Evolutionary conservation across 2,888 invertebrate species (phyloP).

Genomic region (Tipula confusa): DNA sequence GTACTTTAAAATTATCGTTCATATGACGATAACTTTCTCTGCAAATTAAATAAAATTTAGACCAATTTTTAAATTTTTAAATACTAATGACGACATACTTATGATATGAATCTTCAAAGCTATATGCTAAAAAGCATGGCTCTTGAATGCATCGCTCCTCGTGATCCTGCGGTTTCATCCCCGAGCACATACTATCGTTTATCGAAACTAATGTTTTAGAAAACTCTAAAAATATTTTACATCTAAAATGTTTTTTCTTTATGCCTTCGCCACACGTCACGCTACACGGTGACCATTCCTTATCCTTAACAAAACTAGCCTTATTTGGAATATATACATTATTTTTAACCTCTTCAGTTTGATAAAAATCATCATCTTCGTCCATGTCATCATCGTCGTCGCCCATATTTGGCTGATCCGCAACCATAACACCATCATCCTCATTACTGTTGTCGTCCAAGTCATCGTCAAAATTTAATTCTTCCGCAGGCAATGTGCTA

Average conservation of each 20-base stretch:
- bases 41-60: no score
- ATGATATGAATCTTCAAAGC: conserved; percentile 50
- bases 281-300: conserved; percentile 87
- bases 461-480: background rate
- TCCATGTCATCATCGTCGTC: background rate
- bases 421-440: background rate
- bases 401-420: conserved; percentile 3
- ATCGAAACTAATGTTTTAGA: conserved; percentile 82
- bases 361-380: background rate
- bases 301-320: conserved; percentile 78
- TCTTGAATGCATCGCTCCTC: conserved; percentile 76
- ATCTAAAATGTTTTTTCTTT: conserved; percentile 81
- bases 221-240: conserved; percentile 91
- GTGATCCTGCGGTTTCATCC: conserved; percentile 76
- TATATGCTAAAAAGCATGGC: conserved; percentile 67
- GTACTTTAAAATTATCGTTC: conserved; percentile 57
- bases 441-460: background rate
- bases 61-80: background rate
- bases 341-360: conserved; percentile 20
- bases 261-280: conserved; percentile 87
- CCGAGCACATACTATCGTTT: conserved; percentile 82
- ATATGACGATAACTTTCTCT: conserved; percentile 30
- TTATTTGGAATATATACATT: conserved; percentile 25
- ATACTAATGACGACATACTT: conserved; percentile 35
- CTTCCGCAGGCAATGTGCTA: conserved; percentile 39